Conservation (phyloP, 2,113 vertebrate genomes). For the Jacana jacana region DNA sequence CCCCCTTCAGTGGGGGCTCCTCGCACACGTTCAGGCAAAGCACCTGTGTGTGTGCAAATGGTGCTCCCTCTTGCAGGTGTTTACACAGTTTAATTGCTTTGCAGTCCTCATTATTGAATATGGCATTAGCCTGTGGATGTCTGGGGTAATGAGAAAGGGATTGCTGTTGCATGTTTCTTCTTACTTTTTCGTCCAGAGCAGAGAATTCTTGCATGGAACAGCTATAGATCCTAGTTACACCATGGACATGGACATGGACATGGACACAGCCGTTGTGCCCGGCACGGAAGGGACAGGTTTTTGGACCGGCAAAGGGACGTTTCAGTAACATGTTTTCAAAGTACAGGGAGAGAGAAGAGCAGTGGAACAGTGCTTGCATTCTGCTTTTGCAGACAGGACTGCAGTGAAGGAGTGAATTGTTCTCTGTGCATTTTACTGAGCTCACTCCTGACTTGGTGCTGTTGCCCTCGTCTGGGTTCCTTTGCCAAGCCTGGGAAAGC, state of each 20-base stretch:
- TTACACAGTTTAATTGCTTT: slow-evolving; percentile 1
- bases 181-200: background rate
- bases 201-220: background rate
- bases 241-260: too few relatives aligned
- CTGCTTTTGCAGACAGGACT: background rate
- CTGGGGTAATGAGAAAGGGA: background rate
- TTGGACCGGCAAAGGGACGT: background rate
- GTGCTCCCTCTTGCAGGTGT: background rate
- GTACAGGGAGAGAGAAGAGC: background rate
- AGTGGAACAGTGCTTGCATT: background rate
- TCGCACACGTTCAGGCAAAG: background rate
- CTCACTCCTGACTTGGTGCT: background rate
- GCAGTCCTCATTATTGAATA: background rate
- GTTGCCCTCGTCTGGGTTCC: background rate
- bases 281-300: background rate
- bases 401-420: background rate
- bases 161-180: background rate
- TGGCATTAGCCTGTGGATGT: background rate
- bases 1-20: background rate
- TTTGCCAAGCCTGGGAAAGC: background rate
- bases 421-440: background rate
- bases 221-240: background rate
- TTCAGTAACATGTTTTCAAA: background rate
- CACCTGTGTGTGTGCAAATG: background rate
- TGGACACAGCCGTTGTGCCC: too few relatives aligned